phyloP scores from a whole-genome alignment of 2,797 vertebrate species.

The Microcaecilia unicolor region DNA sequence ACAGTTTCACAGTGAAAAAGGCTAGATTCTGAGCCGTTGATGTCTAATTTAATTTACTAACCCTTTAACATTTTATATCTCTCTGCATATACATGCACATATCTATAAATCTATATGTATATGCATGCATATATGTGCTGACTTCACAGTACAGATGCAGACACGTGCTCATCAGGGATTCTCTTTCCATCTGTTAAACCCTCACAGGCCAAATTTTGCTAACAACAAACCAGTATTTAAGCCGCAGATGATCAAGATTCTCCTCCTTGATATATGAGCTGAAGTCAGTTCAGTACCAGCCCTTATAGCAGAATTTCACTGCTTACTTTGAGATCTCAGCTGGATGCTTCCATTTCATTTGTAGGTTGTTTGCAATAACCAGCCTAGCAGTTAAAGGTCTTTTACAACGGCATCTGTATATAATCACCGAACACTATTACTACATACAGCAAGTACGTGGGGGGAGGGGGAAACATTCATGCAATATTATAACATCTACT shows the following conservation, averaged over 20 bases:
- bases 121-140: no score
- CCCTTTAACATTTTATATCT: no score
- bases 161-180: slow-evolving; percentile 13
- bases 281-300: slow-evolving; percentile 2
- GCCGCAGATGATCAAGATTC: slow-evolving; percentile 27
- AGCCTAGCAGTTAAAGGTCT: slow-evolving; percentile 55
- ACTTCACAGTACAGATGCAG: no score
- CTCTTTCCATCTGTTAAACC: slow-evolving; percentile 12
- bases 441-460: no score
- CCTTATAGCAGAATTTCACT: slow-evolving; percentile 21
- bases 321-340: slow-evolving; percentile 11
- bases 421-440: no score
- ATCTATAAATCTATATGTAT: no score
- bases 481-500: not conserved
- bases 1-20: no score
- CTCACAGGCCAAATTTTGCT: slow-evolving; percentile 17
- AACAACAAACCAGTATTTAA: slow-evolving; percentile 24
- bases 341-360: slow-evolving; percentile 24
- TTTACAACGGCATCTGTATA: no score
- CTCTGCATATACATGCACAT: no score
- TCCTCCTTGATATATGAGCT: slow-evolving; percentile 12
- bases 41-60: no score
- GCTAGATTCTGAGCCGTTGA: no score
- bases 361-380: slow-evolving; percentile 48
- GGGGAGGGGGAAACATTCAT: no score